These are phyloP conservation scores for Palythoa caribaeorum DNA, from an alignment of 92 coral and sea anemone genomes.

Conservation along the genomic window DNA sequence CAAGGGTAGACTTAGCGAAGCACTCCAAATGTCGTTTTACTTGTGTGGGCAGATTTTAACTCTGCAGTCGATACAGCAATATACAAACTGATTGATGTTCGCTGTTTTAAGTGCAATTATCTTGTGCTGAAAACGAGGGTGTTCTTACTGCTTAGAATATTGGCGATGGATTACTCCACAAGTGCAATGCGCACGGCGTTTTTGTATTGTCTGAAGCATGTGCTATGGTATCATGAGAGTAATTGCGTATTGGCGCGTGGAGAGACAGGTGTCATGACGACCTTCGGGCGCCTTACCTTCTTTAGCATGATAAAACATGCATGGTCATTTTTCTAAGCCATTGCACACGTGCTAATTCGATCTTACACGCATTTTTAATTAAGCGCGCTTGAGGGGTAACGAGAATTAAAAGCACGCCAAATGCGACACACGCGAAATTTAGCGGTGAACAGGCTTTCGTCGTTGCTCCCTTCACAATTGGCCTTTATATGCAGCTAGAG, in stretches of 20 bases:
- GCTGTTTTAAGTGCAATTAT: not conserved
- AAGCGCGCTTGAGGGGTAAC: not conserved
- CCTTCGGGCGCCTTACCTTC: too few relatives aligned
- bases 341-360: not conserved
- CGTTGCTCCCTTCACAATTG: not conserved
- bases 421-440: not conserved
- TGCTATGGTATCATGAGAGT: not conserved
- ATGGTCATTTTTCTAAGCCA: too few relatives aligned
- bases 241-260: not conserved
- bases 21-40: not conserved
- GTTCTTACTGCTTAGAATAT: not conserved
- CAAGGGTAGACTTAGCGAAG: not conserved
- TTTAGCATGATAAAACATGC: too few relatives aligned
- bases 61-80: not conserved
- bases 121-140: not conserved
- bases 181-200: not conserved
- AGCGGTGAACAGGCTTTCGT: not conserved
- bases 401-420: not conserved
- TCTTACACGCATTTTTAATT: not conserved
- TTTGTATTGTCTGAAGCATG: slow-evolving; percentile 17
- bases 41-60: not conserved
- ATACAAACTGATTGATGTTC: not conserved
- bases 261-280: not conserved
- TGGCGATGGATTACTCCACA: not conserved
- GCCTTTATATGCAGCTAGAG: too few relatives aligned